Conservation (phyloP, 2,888 invertebrate genomes). For the Eugnorisma glareosa region DNA sequence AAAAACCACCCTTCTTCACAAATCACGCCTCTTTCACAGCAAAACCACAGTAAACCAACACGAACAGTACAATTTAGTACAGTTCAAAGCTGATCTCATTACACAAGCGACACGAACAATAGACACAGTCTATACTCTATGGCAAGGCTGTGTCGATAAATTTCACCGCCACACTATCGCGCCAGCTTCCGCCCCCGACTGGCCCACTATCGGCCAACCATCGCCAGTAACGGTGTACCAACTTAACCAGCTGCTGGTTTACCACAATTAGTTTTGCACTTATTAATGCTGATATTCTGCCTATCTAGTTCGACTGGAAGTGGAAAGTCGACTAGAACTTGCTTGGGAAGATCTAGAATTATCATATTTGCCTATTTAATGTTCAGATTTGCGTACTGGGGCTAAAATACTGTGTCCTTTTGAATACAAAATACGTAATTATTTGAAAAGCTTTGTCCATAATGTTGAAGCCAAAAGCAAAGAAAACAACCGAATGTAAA, state of each 20-base stretch:
- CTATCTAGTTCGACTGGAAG: slow-evolving; percentile 3
- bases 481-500: slow-evolving; percentile 24
- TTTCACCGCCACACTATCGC: slow-evolving; percentile 48
- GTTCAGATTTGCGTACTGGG: not conserved
- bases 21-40: not conserved
- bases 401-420: not conserved
- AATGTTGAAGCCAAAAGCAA: not conserved
- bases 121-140: slow-evolving; percentile 28
- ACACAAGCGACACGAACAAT: slow-evolving; percentile 38
- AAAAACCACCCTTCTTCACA: not conserved
- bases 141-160: slow-evolving; percentile 51
- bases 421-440: slow-evolving; percentile 3
- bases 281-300: slow-evolving; percentile 4
- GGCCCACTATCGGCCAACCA: slow-evolving; percentile 47
- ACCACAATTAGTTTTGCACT: slow-evolving; percentile 28
- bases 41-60: slow-evolving; percentile 5
- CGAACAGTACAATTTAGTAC: not conserved
- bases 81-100: slow-evolving; percentile 38
- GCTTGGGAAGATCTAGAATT: not conserved
- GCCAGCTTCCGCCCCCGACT: slow-evolving; percentile 51
- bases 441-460: not conserved
- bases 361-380: not conserved
- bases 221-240: slow-evolving; percentile 31
- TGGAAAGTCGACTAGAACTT: slow-evolving; percentile 6
- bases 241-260: slow-evolving; percentile 32